phyloP scores from a whole-genome alignment of 2,113 vertebrate species.

The Myotis brandtii region DNA sequence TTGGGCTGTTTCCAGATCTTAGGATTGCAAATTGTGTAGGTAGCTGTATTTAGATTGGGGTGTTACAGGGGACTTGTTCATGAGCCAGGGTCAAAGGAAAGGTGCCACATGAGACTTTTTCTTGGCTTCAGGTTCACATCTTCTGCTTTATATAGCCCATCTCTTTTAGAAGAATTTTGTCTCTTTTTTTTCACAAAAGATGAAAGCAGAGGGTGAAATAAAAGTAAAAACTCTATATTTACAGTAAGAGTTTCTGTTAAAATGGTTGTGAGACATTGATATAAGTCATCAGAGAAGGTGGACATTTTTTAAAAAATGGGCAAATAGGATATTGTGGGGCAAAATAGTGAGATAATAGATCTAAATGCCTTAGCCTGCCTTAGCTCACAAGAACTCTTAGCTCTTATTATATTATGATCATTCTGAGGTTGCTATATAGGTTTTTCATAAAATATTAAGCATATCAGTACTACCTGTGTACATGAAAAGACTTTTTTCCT shows the following conservation, averaged over 20 bases:
- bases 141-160: conserved; percentile 4
- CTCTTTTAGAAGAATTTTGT: not conserved
- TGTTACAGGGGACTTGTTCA: not conserved
- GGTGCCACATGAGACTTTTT: not conserved
- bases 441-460: conserved; percentile 49
- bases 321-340: not conserved
- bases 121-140: conserved; percentile 22
- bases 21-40: too few relatives aligned
- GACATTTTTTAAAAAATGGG: not conserved
- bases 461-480: not conserved
- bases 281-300: not conserved
- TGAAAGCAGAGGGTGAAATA: not conserved
- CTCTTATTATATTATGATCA: not conserved
- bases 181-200: not conserved
- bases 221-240: conserved; percentile 13
- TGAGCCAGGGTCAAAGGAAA: not conserved
- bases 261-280: not conserved
- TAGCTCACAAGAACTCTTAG: conserved; percentile 16
- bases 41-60: not conserved
- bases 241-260: conserved; percentile 19
- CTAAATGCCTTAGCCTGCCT: not conserved
- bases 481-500: not conserved
- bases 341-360: conserved; percentile 35
- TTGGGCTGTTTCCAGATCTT: too few relatives aligned
- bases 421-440: conserved; percentile 20